phyloP scores from a whole-genome alignment of 2,797 vertebrate species.

The Todus mexicanus region DNA sequence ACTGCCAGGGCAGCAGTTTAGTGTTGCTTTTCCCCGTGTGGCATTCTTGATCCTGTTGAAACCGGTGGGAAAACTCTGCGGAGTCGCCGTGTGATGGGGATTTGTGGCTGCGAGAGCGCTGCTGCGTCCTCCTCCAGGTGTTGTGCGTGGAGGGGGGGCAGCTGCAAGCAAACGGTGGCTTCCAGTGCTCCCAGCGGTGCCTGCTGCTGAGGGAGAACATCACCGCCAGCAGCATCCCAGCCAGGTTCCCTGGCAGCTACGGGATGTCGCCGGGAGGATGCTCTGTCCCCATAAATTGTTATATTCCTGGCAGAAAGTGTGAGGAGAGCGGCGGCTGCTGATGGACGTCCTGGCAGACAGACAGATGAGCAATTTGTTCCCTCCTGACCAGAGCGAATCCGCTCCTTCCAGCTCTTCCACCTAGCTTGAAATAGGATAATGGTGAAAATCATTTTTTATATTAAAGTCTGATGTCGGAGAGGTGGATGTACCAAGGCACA shows the following conservation, averaged over 20 bases:
- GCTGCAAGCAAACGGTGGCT: background rate
- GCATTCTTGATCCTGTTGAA: background rate
- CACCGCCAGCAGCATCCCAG: background rate
- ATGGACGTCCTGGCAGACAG: background rate
- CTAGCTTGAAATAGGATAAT: background rate
- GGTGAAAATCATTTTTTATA: background rate
- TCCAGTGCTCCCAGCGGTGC: background rate
- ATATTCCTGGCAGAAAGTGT: accelerated
- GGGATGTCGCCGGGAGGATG: accelerated
- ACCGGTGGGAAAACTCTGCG: background rate
- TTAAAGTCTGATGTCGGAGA: background rate
- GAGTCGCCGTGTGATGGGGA: background rate
- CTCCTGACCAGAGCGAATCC: background rate
- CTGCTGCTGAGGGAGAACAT: background rate
- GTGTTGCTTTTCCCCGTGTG: background rate
- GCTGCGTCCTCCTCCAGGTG: background rate
- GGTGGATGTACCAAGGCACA: background rate
- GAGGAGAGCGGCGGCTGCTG: background rate
- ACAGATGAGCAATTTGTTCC: background rate
- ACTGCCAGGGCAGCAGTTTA: background rate
- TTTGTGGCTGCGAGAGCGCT: background rate
- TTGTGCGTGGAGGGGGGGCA: background rate
- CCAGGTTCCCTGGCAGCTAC: background rate
- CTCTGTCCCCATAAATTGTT: background rate
- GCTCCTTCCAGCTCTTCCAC: conserved; percentile 1